Conservation (phyloP, 2,113 vertebrate genomes). For the Platichthys stellatus region DNA sequence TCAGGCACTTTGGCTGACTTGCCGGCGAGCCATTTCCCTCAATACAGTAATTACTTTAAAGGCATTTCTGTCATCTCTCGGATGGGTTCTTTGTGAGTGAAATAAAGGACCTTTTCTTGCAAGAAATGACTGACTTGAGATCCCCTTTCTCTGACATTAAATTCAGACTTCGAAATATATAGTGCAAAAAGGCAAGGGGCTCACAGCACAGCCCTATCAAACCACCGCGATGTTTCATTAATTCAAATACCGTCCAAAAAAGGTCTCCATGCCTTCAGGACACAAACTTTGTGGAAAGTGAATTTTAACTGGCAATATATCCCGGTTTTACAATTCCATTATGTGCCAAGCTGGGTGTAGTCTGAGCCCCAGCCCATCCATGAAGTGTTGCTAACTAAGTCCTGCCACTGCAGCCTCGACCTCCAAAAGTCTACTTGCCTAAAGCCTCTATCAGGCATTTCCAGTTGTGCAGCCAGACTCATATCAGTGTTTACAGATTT, state of each 20-base stretch:
- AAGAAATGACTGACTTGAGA: conserved; percentile 59
- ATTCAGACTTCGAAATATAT: conserved; percentile 53
- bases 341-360: conserved; percentile 71
- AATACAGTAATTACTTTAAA: conserved; percentile 70
- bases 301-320: conserved; percentile 70
- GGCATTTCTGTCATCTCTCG: conserved; percentile 54
- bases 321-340: conserved; percentile 75
- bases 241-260: conserved; percentile 67
- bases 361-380: conserved; percentile 68
- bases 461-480: conserved; percentile 82
- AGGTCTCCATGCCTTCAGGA: conserved; percentile 63
- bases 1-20: conserved; percentile 50
- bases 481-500: conserved; percentile 88
- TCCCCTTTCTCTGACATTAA: conserved; percentile 52
- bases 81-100: conserved; percentile 63
- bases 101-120: conserved; percentile 63
- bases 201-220: conserved; percentile 29
- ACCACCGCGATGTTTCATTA: conserved; percentile 61
- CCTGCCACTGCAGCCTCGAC: conserved; percentile 74
- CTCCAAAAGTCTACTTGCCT: conserved; percentile 76
- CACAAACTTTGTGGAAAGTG: conserved; percentile 67
- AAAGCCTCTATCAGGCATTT: conserved; percentile 89
- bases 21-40: conserved; percentile 46
- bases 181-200: conserved; percentile 43
- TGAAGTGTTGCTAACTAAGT: conserved; percentile 80